Base-by-base conservation (phyloP, 1,140 invertebrate genomes). In the Diabrotica undecimpunctata region DNA sequence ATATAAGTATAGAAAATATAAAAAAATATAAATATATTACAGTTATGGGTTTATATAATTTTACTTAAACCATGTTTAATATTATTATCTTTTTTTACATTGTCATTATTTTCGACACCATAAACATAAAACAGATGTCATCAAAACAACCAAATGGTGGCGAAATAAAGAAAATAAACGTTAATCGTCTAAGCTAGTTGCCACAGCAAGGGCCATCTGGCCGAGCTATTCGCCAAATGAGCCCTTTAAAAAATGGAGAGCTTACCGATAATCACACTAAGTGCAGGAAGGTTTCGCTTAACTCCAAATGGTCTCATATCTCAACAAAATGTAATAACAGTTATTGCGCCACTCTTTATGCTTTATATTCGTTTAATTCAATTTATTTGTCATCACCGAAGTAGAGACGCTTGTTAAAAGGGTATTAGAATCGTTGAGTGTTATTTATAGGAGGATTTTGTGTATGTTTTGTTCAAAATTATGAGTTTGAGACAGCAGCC, bases 321-420 rank as follows among this genome's bases (percentile, higher is more conserved):
- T 61, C 59, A 61, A 61, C 59, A 36, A 61, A 61, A 61, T 39
- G 59, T 51, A 61, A 61, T 61, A 61, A 61, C 59, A 41, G 52
- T 61, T 61, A 61, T 61, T 61, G 59, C 25, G 14, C 46, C 59
- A 14, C 36, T 59, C 58, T 13, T 58, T 54, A 55, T 62, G n/a
- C 51, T 66, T 13, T 54, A 54, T 56, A 66, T 59, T 60, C 64
- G 59, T 61, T 50, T 61, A 61, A 66, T 66, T 66, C 46, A 66
- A 61, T 60, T 59, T 57, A 58, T 54, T 51, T 46, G 59, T 52
- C 64, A 61, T 61, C 54, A 61, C 38, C 37, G 53, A 54, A 61
- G 64, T 62, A 66, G 59, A 61, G 53, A 57, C 53, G 58, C 58
- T 66, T 66, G 64, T 66, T 66, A 38, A 14, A 52, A 53, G 10